These are phyloP conservation scores for Tadarida brasiliensis DNA, from an alignment of 2,797 vertebrate genomes.

Conservation along the genomic window DNA sequence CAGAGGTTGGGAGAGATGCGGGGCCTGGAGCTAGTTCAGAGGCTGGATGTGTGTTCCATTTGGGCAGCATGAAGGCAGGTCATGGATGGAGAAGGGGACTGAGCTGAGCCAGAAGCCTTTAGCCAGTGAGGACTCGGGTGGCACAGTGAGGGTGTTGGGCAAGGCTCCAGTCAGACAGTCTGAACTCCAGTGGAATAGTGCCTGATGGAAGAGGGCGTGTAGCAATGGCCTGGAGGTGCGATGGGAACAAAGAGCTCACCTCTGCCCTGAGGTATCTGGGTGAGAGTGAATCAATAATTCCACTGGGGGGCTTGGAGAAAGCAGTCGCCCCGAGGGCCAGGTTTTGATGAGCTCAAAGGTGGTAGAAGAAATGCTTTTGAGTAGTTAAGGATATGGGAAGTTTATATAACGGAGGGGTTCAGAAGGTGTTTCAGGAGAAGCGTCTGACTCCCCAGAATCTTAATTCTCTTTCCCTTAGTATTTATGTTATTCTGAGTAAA, in stretches of 20 bases:
- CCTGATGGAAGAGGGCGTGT: neutral
- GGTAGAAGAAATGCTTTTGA: neutral
- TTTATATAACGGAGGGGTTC: neutral
- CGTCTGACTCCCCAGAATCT: neutral
- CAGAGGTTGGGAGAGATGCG: neutral
- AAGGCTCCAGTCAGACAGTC: neutral
- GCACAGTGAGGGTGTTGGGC: too few relatives aligned
- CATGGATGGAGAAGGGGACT: neutral
- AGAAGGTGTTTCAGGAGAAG: neutral
- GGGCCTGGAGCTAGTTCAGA: neutral
- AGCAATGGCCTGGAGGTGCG: neutral
- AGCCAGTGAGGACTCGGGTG: neutral
- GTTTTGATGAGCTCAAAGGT: neutral
- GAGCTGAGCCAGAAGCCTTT: neutral
- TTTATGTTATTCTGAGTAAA: neutral
- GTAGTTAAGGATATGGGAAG: neutral
- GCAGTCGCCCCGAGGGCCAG: neutral
- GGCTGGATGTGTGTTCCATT: neutral
- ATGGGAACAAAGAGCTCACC: too few relatives aligned
- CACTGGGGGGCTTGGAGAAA: neutral
- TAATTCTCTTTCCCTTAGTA: neutral
- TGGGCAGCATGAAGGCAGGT: neutral
- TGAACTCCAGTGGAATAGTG: neutral
- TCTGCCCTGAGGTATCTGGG: too few relatives aligned
- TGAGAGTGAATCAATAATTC: too few relatives aligned